phyloP scores from a whole-genome alignment of 2,113 vertebrate genomes.

The Nansenia antarctica region DNA sequence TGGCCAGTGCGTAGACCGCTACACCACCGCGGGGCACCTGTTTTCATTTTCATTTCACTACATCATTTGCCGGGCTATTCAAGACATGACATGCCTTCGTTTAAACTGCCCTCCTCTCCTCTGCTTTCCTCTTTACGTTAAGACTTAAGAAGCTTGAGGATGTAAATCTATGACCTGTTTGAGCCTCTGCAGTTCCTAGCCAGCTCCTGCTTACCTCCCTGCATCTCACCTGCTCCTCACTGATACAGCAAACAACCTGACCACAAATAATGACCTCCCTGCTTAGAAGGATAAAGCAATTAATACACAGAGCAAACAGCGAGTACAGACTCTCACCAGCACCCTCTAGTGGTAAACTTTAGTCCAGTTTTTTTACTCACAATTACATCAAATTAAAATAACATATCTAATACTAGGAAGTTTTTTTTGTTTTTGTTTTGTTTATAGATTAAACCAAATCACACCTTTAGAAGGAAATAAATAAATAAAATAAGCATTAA shows the following conservation, averaged over 20 bases:
- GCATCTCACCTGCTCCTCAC: neutral
- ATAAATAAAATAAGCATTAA: too few relatives aligned
- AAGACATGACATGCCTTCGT: neutral
- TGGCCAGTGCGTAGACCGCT: too few relatives aligned
- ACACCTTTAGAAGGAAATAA: too few relatives aligned
- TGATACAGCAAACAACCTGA: neutral
- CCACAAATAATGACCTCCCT: neutral
- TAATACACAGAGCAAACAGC: neutral
- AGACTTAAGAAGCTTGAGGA: neutral
- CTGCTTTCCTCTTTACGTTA: too few relatives aligned
- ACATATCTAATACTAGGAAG: neutral
- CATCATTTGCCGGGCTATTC: too few relatives aligned
- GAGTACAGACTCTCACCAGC: too few relatives aligned
- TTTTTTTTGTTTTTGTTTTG: neutral
- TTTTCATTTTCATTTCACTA: too few relatives aligned
- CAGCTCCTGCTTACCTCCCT: neutral
- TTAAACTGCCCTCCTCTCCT: neutral
- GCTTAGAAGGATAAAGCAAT: neutral
- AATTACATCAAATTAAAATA: neutral
- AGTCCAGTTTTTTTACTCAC: too few relatives aligned
- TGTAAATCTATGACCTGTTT: neutral
- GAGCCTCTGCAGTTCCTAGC: neutral
- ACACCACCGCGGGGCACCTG: too few relatives aligned
- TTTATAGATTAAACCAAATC: too few relatives aligned
- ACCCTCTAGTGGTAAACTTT: too few relatives aligned